Conservation (phyloP, 1,140 invertebrate genomes). For the Scaptomyza hsui region DNA sequence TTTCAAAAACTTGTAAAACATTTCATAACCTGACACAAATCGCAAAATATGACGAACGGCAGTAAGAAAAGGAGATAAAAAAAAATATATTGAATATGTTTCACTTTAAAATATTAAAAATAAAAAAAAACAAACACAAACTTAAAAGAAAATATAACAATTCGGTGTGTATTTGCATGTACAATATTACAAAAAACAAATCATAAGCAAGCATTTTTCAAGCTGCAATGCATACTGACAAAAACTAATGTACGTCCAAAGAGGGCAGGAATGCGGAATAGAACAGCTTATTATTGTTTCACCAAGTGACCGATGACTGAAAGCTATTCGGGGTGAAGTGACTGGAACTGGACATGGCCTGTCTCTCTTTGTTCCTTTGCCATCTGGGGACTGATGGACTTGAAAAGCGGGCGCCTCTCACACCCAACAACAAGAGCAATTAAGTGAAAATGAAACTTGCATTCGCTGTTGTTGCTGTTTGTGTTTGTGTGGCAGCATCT, state of each 20-base stretch:
- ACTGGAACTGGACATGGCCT: neutral
- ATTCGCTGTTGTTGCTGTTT: slow-evolving; percentile 36
- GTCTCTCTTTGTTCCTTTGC: slow-evolving; percentile 5
- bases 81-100: too few relatives aligned
- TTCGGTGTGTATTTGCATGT: too few relatives aligned
- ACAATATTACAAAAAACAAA: too few relatives aligned
- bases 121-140: too few relatives aligned
- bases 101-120: too few relatives aligned
- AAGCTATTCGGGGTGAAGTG: neutral
- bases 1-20: slow-evolving; percentile 55
- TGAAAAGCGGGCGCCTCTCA: neutral
- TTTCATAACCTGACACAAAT: slow-evolving; percentile 67
- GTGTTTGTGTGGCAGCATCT: slow-evolving; percentile 42
- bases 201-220: too few relatives aligned
- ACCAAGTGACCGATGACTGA: neutral
- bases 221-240: too few relatives aligned
- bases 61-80: neutral
- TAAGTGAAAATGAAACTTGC: slow-evolving; percentile 71
- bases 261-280: too few relatives aligned
- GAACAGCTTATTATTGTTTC: too few relatives aligned
- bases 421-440: slow-evolving; percentile 37
- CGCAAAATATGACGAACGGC: slow-evolving; percentile 50
- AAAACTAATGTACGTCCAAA: too few relatives aligned
- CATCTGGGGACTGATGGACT: neutral
- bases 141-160: too few relatives aligned